Conservation (phyloP, 1,140 invertebrate species). For the Trypoxylus dichotomus region DNA sequence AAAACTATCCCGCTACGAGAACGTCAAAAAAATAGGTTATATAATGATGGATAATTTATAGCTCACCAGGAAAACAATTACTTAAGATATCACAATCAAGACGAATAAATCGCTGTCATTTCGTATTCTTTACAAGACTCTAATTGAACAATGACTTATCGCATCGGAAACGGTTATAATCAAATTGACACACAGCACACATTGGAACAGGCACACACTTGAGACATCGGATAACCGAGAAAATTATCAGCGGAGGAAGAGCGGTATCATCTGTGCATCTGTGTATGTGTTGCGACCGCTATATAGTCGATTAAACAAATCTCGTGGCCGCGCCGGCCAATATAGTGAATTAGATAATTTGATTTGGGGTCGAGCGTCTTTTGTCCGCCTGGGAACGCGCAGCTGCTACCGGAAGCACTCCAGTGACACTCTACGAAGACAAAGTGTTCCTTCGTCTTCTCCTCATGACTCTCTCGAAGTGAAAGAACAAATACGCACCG, state of each 20-base stretch:
- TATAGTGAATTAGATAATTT: conserved; percentile 51
- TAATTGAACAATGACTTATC: background rate
- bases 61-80: background rate
- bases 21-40: no score
- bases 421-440: conserved; percentile 33
- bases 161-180: conserved; percentile 19
- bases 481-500: background rate
- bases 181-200: conserved; percentile 20
- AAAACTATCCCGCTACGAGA: no score
- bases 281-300: conserved; percentile 36
- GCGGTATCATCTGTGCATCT: conserved; percentile 41
- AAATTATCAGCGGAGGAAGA: conserved; percentile 27
- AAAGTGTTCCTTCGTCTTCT: conserved; percentile 30
- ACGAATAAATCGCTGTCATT: background rate
- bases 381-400: conserved; percentile 47
- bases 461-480: background rate
- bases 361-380: conserved; percentile 49
- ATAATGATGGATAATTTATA: background rate
- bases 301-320: conserved; percentile 49
- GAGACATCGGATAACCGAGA: conserved; percentile 15
- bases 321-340: conserved; percentile 44
- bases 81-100: conserved; percentile 1
- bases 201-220: conserved; percentile 6
- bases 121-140: background rate
- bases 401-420: conserved; percentile 49